phyloP scores from a whole-genome alignment of 2,113 vertebrate genomes.

The Xerus inauris region DNA sequence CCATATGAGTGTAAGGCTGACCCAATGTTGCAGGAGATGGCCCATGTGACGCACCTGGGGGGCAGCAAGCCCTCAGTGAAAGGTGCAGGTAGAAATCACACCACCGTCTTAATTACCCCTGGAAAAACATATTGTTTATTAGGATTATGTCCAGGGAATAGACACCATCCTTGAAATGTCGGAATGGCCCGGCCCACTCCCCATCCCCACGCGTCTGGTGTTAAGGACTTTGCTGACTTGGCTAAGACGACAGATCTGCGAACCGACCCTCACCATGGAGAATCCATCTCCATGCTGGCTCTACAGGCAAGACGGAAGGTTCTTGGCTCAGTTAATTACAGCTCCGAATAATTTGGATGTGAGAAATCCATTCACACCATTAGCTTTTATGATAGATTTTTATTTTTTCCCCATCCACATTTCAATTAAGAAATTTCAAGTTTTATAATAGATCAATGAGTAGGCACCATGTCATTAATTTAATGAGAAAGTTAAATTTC shows the following conservation, averaged over 20 bases:
- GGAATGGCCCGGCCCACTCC: accelerated
- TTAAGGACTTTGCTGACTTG: background rate
- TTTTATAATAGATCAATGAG: constrained; percentile 78
- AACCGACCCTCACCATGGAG: background rate
- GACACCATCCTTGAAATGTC: background rate
- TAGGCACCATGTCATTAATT: constrained; percentile 72
- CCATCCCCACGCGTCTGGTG: accelerated
- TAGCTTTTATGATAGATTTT: constrained; percentile 56
- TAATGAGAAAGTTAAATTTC: constrained; percentile 68
- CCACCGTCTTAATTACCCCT: background rate
- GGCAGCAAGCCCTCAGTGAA: accelerated
- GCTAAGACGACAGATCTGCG: background rate
- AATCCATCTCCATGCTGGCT: background rate
- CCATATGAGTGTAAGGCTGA: background rate
- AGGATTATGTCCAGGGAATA: background rate
- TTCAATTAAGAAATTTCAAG: constrained; percentile 79
- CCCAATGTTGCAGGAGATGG: accelerated
- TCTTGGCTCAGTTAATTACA: constrained; percentile 64
- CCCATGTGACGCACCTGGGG: accelerated
- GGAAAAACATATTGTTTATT: accelerated
- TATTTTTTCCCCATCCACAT: constrained; percentile 61
- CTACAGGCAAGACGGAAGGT: background rate
- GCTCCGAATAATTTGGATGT: constrained; percentile 45
- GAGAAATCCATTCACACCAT: constrained; percentile 52
- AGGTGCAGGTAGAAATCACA: accelerated